phyloP scores from a whole-genome alignment of 2,113 vertebrate species.

The Campylorhamphus procurvoides region DNA sequence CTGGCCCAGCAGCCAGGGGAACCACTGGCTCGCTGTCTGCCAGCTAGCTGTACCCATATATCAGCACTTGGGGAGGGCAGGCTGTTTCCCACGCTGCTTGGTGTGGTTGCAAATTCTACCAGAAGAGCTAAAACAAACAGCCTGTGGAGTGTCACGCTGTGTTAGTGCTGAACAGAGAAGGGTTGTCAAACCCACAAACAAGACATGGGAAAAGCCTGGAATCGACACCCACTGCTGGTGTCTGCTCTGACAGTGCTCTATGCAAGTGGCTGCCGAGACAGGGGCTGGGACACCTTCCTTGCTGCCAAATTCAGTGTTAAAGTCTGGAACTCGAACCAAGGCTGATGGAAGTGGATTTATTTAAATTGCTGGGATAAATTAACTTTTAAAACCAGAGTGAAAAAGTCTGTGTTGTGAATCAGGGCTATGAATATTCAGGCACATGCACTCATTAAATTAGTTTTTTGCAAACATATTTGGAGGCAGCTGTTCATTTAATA shows the following conservation, averaged over 20 bases:
- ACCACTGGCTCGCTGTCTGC: not conserved
- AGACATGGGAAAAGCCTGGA: not conserved
- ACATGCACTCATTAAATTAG: constrained; percentile 70
- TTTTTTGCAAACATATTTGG: constrained; percentile 69
- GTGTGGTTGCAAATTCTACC: not conserved
- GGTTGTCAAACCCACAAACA: not conserved
- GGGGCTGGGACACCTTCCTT: not conserved
- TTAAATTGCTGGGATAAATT: constrained; percentile 65
- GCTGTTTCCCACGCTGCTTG: not conserved
- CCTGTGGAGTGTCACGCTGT: not conserved
- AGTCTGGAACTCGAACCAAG: not conserved
- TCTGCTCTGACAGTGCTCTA: not conserved
- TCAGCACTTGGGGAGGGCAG: not conserved
- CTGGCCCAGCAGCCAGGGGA: not conserved
- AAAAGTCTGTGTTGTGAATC: not conserved
- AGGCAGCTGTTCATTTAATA: constrained; percentile 79
- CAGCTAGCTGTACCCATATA: rapidly evolving
- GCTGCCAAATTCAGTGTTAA: not conserved
- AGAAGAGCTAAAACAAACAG: constrained; percentile 32
- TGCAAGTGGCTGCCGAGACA: not conserved
- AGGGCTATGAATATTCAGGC: constrained; percentile 72
- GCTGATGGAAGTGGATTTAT: constrained; percentile 35
- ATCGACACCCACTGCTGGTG: not conserved
- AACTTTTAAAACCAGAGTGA: constrained; percentile 58
- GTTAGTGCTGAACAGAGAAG: not conserved